Base-by-base conservation (phyloP, 2,797 vertebrate species). In the Poecilia velifera region DNA sequence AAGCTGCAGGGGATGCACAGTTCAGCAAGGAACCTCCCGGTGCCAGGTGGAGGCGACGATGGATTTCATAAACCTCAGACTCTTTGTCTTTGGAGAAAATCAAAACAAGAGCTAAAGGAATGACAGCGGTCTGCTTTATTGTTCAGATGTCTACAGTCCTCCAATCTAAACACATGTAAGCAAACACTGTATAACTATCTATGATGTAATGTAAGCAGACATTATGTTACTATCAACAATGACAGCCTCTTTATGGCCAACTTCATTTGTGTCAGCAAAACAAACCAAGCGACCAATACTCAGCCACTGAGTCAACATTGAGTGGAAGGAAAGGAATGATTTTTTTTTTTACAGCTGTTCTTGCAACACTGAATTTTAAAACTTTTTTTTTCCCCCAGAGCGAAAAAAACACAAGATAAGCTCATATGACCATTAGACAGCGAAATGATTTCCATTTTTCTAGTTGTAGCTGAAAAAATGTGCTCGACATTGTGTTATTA, bases 1-100 rank as follows among this genome's bases (percentile, higher is more conserved):
- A 31, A 73, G 46, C n/a, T 73, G 41, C 31, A 73, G 31, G 46
- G 34, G 18, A 59, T n/a, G 5, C 10, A 64, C 43, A 53, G n/a
- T 10, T 43, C 55, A 62, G 22, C 22, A 66, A 28, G 51, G 31
- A 36, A 80, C 18, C 28, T 25, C 31, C 12, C 8, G 47, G 45
- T 57, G 8, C 16, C 76, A 82, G 77, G 75, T 76, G 78, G 28
- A 81, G 85, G 76, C 75, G 84, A 85, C 82, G 74, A 85, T 76
- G 80, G 34, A 70, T 43, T 70, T 25, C 13, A 70, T 25, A 43
- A 43, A 13, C 66, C 1, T 25, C 9, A 25, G 9, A 4, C 66
- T 70, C 36, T 43, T 13, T 68, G 18, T 41, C 22, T 41, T 13
- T 41, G 39, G 66, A 70, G 22, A n/a, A 70, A 36, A 36, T 16